A percentile compares a stretch with the other conserved stretches of the same genome.
These are phyloP conservation scores for Dromiciops gliroides DNA, from an alignment of 2,113 vertebrate genomes.

Conservation along the genomic window DNA sequence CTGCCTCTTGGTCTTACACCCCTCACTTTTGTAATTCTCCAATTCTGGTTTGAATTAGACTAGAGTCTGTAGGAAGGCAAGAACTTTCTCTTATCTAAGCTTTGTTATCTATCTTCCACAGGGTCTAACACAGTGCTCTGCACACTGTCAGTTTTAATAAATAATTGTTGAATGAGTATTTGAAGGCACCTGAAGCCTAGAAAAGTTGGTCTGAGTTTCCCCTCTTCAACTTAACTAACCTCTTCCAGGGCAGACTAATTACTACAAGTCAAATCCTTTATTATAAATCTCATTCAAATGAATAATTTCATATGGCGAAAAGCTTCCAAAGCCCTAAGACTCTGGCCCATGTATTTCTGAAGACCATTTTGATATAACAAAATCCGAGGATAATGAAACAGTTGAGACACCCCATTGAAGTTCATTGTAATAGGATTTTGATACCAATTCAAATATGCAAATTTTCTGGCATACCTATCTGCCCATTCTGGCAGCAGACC, in stretches of 20 bases:
- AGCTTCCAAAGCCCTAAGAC: not conserved
- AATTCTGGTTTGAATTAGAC: not conserved
- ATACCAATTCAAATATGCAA: conserved; percentile 46
- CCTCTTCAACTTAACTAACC: not conserved
- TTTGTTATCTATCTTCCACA: not conserved
- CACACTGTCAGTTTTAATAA: not conserved
- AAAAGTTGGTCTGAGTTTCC: not conserved
- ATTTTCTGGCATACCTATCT: conserved; percentile 29
- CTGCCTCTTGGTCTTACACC: not conserved
- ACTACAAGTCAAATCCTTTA: not conserved
- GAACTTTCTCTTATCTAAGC: not conserved
- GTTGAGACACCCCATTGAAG: not conserved
- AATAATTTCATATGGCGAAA: not conserved
- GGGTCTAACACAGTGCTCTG: not conserved
- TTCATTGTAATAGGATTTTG: not conserved
- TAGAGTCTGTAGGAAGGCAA: not conserved
- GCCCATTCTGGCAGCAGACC: not conserved
- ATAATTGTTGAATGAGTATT: not conserved
- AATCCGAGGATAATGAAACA: conserved; percentile 1
- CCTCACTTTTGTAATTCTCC: not conserved
- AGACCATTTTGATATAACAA: not conserved
- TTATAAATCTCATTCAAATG: too few relatives aligned
- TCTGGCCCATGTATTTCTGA: not conserved
- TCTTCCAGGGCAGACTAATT: not conserved
- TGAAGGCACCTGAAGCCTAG: not conserved